Conservation (phyloP, 2,113 vertebrate species). For the Elgaria multicarinata region DNA sequence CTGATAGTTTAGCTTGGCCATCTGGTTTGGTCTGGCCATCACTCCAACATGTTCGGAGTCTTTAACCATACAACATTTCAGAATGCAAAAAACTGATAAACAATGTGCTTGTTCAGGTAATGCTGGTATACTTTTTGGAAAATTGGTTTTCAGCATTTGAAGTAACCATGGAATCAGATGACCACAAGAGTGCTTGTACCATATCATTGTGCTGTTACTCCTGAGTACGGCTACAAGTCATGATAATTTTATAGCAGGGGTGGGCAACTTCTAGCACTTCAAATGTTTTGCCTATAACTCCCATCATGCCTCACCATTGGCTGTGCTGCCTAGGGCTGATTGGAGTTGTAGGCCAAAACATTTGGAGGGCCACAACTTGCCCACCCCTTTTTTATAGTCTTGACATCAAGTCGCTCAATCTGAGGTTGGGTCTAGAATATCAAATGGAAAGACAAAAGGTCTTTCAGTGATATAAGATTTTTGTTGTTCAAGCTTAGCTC, state of each 20-base stretch:
- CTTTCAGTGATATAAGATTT: neutral
- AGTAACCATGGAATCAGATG: neutral
- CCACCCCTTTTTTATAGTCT: neutral
- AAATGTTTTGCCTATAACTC: no score
- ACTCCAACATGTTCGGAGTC: neutral
- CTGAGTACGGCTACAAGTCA: neutral
- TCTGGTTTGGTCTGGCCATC: neutral
- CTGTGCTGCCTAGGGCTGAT: no score
- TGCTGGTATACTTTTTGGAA: neutral
- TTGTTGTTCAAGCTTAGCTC: neutral
- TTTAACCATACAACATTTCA: neutral
- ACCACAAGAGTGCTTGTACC: neutral
- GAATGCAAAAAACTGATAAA: neutral
- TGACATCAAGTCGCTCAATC: neutral
- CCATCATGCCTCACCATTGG: no score
- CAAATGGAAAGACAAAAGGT: neutral
- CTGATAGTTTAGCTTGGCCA: neutral
- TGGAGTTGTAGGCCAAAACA: no score
- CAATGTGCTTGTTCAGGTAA: neutral
- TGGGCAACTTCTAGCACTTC: no score
- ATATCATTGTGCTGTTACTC: neutral
- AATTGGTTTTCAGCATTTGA: neutral
- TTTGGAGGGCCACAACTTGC: no score
- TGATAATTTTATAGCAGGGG: neutral
- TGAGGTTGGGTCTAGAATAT: neutral